phyloP scores from a whole-genome alignment of 37 sponge, comb jelly and placozoan genomes.

The Spongilla lacustris region DNA sequence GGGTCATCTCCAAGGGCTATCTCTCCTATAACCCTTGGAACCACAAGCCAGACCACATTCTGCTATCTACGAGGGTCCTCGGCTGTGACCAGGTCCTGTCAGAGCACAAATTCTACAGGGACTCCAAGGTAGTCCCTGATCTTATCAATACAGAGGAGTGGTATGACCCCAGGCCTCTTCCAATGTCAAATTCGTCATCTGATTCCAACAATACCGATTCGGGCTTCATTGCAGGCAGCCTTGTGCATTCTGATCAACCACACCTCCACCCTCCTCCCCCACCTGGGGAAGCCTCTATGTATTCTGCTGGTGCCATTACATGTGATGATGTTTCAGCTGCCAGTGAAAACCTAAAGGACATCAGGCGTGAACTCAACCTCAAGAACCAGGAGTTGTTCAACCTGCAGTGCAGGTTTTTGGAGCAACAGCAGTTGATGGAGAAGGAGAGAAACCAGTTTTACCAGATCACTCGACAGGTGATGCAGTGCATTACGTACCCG shows the following conservation, averaged over 20 bases:
- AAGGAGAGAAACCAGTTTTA: constrained; percentile 66
- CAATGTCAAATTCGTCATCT: neutral
- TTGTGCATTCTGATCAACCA: neutral
- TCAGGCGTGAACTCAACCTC: constrained; percentile 37
- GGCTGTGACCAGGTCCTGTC: constrained; percentile 69
- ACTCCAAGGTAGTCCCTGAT: constrained; percentile 35
- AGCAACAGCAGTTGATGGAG: constrained; percentile 58
- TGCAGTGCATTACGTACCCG: constrained; percentile 32
- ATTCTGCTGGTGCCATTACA: neutral
- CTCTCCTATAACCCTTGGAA: constrained; percentile 80
- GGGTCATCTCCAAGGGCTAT: constrained; percentile 68
- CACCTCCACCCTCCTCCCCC: neutral
- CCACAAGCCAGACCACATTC: constrained; percentile 73
- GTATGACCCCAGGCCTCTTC: neutral
- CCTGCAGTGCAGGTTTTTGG: constrained; percentile 42
- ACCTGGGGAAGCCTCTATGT: neutral
- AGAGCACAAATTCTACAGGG: constrained; percentile 43
- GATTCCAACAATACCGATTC: too few relatives aligned
- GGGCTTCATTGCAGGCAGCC: too few relatives aligned
- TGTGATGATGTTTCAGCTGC: neutral
- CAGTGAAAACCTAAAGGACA: constrained; percentile 9
- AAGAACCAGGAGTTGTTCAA: constrained; percentile 66
- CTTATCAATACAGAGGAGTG: constrained; percentile 10
- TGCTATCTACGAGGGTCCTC: constrained; percentile 45
- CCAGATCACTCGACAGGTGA: constrained; percentile 34